Percentiles rank a stretch among this genome's conserved stretches.
Conservation (phyloP, 1,140 invertebrate species). For the Myzus persicae region DNA sequence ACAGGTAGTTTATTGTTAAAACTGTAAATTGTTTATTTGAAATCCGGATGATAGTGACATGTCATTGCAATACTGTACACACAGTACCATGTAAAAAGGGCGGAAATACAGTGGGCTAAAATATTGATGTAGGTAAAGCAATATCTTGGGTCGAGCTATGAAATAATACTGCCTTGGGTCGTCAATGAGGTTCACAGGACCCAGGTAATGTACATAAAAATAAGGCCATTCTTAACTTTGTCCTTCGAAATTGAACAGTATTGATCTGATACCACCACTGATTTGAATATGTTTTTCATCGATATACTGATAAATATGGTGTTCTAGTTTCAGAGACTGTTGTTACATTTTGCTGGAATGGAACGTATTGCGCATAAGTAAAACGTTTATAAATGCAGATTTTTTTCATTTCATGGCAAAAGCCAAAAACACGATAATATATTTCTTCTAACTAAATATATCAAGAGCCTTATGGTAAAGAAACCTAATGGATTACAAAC, state of each 20-base stretch:
- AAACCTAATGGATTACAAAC: not conserved
- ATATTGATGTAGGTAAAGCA: not conserved
- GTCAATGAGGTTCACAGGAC: not conserved
- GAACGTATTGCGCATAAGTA: not conserved
- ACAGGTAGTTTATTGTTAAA: not conserved
- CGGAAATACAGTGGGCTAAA: not conserved
- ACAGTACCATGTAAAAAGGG: not conserved
- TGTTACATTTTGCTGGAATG: not conserved
- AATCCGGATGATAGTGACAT: not conserved
- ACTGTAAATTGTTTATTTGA: conserved; percentile 1
- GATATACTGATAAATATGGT: not conserved
- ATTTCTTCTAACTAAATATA: not conserved
- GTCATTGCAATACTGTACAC: not conserved
- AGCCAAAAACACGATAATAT: not conserved
- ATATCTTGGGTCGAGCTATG: not conserved
- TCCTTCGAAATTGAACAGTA: not conserved
- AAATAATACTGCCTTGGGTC: not conserved
- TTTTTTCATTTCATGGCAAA: not conserved
- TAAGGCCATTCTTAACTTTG: not conserved
- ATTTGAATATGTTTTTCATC: conserved; percentile 23
- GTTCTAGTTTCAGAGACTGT: not conserved
- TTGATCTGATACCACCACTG: not conserved
- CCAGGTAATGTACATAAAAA: conserved; percentile 8
- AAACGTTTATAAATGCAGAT: conserved; percentile 2
- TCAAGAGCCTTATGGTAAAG: not conserved